Evolutionary conservation across 2,888 invertebrate species (phyloP).

Genomic region (Dicranocentrus wangi): DNA sequence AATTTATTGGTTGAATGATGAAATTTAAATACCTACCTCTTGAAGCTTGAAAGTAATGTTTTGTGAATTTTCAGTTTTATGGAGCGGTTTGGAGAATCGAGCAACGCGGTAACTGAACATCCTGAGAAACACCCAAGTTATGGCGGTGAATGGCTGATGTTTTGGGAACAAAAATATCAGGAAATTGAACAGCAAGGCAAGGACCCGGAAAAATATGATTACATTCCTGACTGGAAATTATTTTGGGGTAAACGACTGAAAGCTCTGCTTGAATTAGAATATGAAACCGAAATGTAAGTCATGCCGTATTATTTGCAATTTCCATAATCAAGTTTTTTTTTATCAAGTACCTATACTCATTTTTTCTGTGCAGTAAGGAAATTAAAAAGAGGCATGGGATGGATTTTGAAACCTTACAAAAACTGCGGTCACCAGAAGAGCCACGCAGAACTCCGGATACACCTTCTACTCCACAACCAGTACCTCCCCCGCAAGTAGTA

Average conservation of each 20-base stretch:
- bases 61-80: slow-evolving; percentile 46
- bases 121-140: slow-evolving; percentile 71
- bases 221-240: slow-evolving; percentile 70
- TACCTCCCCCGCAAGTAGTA: slow-evolving; percentile 19
- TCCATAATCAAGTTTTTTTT: background rate
- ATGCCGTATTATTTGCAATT: background rate
- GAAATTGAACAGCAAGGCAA: slow-evolving; percentile 67
- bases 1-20: too few species aligned
- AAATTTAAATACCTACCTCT: background rate
- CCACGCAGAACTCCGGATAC: background rate
- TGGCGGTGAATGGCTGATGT: slow-evolving; percentile 68
- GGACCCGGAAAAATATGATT: slow-evolving; percentile 69
- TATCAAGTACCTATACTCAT: background rate
- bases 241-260: slow-evolving; percentile 66
- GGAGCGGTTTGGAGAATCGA: slow-evolving; percentile 59
- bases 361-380: slow-evolving; percentile 47
- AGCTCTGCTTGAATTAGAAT: slow-evolving; percentile 61
- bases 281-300: slow-evolving; percentile 66
- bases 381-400: slow-evolving; percentile 67
- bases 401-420: slow-evolving; percentile 66
- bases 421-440: slow-evolving; percentile 33
- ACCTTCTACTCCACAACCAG: background rate
- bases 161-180: slow-evolving; percentile 70
- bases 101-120: slow-evolving; percentile 41
- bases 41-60: background rate